Base-by-base conservation (phyloP, 1,140 invertebrate species). In the Globodera ellingtonae region DNA sequence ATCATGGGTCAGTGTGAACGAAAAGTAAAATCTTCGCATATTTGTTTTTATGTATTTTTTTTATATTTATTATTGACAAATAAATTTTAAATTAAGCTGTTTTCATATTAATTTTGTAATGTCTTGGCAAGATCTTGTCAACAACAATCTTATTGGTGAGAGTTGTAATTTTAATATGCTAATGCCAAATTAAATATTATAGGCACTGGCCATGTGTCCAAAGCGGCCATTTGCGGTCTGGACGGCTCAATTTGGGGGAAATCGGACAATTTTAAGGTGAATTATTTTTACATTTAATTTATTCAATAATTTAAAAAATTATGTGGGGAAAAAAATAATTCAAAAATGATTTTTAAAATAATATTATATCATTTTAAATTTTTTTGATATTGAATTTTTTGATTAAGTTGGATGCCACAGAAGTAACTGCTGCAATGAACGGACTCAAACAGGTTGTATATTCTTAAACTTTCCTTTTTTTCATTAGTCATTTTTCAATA, bases 61-160 rank as follows among this genome's bases (percentile, higher is more conserved):
- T n/a, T n/a, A 52, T 10, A 7, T 52, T 4, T 52, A 4, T 8
- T 52, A 21, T 65, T 21, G 59, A 65, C 13, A 65, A 15, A 69
- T 69, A 69, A 4, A 24, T 44, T 69, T 69, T 69, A 15, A 3
- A 5, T 70, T 44, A 70, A 70, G 35, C 10, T 70, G 24, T 6
- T 69, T 44, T 70, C 0, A 9, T 13, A 70, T 44, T 15, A 15
- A 70, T 62, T 62, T 75, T 6, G n/a, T 48, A 74, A 89, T 81
- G 84, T 89, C 87, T n/a, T 89, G 87, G 87, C 72, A 79, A 47
- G 87, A 88, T 82, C 73, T 89, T n/a, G 88, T 89, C 46, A 85
- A 89, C 76, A 86, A 89, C 75, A 89, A 89, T 81, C 76, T 89
- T 0, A 79, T 89, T 48, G 88, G 70, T 77, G 67, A 69, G 35